Evolutionary conservation across 2,113 vertebrate genomes (phyloP).

Genomic region (Potamarius usumacintae): DNA sequence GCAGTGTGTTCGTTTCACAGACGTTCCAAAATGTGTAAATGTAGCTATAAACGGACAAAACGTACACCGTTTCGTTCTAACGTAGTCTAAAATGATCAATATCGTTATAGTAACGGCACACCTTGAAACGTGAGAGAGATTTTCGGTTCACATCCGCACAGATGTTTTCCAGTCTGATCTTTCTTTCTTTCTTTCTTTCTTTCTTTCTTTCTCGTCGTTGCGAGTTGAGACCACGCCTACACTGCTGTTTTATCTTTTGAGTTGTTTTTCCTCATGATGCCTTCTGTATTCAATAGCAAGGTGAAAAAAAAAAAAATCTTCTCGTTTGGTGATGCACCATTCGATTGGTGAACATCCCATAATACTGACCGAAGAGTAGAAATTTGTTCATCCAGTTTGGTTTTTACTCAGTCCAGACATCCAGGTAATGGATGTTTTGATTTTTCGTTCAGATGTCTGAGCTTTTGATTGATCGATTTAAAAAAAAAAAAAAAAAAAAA

Average conservation of each 20-base stretch:
- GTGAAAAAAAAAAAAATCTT: background rate
- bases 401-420: background rate
- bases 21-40: background rate
- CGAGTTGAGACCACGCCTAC: no score
- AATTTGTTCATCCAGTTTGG: background rate
- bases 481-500: no score
- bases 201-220: no score
- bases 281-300: background rate
- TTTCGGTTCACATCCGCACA: no score
- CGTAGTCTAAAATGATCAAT: no score
- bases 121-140: background rate
- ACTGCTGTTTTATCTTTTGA: background rate
- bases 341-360: background rate
- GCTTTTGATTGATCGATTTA: background rate
- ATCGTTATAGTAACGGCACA: background rate
- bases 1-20: background rate
- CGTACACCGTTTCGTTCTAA: background rate
- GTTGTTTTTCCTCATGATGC: background rate
- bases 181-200: no score
- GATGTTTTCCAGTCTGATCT: no score
- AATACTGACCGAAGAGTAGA: background rate
- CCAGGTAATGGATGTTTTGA: background rate
- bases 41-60: background rate
- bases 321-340: background rate
- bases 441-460: background rate